Base-by-base conservation (phyloP, 1,140 invertebrate species). In the Drosophila ironensis region DNA sequence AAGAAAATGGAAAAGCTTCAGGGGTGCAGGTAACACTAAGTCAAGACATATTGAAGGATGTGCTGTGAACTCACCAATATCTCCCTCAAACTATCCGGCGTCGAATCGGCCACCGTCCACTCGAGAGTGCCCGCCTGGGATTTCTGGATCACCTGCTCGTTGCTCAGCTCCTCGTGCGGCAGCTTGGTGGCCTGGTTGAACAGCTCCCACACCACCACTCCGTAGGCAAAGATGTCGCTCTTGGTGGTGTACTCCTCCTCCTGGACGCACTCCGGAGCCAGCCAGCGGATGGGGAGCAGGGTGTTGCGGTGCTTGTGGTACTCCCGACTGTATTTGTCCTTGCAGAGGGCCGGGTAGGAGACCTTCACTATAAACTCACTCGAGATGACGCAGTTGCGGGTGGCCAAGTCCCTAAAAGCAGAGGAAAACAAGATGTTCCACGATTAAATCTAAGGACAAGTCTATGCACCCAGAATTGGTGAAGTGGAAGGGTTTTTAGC, bases 201-300 rank as follows among this genome's bases (percentile, higher is more conserved):
- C 44, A 93, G 91, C 90, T 99, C 98, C 96, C 97, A 98, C 17
- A 97, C 93, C 1, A 98, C 91, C 9, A 95, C 95, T 0, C 95
- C 97, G 88, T 95, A 98, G 57, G 97, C 95, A 91, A 97, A 99
- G 0, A 98, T 96, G 90, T 99, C 98, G 88, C 96, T 98, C 88
- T 98, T 97, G 3, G 95, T 96, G 0, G 97, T 97, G 88, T 95
- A 98, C 67, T 97, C 96, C 67, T 97, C 96, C 90, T 98, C 96
- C 60, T 95, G 92, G 0, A 97, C 94, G 1, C 96, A 96, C 90
- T 99, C 97, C 12, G 94, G 93, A 0, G 97, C 95, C 78, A 98
- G 84, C 97, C 97, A 98, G 61, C 97, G 92, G 7, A 97, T 88
- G 0, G 96, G 96, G 16, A 97, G 90, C 67, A 96, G 94, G 88